phyloP scores from a whole-genome alignment of 2,888 invertebrate genomes.

The Entomobrya multifasciata region DNA sequence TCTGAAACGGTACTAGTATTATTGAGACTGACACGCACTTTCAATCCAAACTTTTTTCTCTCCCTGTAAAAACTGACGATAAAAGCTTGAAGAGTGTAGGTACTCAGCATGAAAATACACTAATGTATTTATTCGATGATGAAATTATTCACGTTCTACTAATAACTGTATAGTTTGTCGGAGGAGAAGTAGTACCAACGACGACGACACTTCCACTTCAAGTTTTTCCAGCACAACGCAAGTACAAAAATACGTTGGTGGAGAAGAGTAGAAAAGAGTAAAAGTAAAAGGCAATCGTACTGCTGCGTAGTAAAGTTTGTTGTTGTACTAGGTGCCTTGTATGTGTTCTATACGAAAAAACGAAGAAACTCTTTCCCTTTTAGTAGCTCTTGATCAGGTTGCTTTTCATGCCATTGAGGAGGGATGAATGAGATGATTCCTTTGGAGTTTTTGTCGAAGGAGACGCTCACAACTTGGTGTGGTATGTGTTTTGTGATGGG shows the following conservation, averaged over 20 bases:
- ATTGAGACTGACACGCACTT: constrained; percentile 70
- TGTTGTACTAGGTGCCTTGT: constrained; percentile 1
- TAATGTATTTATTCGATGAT: constrained; percentile 52
- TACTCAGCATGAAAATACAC: not conserved
- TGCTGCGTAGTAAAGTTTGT: constrained; percentile 15
- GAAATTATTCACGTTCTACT: constrained; percentile 68
- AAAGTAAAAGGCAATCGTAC: constrained; percentile 13
- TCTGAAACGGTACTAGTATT: constrained; percentile 64
- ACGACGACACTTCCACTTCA: constrained; percentile 20
- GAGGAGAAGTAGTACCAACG: constrained; percentile 1
- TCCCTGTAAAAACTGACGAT: not conserved
- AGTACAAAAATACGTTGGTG: not conserved
- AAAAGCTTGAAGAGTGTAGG: not conserved
- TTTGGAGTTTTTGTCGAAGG: constrained; percentile 60
- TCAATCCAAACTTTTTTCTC: constrained; percentile 63
- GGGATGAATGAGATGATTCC: constrained; percentile 71
- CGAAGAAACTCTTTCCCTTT: not conserved
- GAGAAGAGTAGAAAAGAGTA: constrained; percentile 19
- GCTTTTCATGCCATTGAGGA: constrained; percentile 60
- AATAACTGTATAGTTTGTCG: constrained; percentile 52
- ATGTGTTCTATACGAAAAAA: constrained; percentile 17
- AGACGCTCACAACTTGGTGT: constrained; percentile 26
- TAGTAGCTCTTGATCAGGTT: constrained; percentile 59
- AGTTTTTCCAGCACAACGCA: constrained; percentile 6
- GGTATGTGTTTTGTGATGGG: not conserved